A percentile compares a stretch with the other conserved stretches of the same genome.
phyloP scores from a whole-genome alignment of 2,797 vertebrate species.

The Enteromius trimaculatus region DNA sequence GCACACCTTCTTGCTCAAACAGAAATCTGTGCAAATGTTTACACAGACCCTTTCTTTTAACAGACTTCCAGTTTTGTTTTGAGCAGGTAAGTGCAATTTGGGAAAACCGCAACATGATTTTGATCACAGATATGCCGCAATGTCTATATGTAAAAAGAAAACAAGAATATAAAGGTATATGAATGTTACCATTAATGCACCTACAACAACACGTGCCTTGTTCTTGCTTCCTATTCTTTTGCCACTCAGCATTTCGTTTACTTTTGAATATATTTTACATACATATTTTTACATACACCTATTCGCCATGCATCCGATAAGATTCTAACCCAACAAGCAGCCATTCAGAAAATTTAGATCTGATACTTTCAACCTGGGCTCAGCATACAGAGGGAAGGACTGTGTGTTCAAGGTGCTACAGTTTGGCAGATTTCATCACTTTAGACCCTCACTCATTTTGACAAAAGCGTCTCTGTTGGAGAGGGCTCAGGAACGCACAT shows the following conservation, averaged over 20 bases:
- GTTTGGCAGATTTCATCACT: slow-evolving; percentile 21
- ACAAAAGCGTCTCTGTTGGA: slow-evolving; percentile 70
- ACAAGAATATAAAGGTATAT: slow-evolving; percentile 13
- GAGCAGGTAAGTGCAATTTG: slow-evolving; percentile 19
- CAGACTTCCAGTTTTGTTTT: slow-evolving; percentile 47
- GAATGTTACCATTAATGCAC: slow-evolving; percentile 7
- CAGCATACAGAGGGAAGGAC: background rate
- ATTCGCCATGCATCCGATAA: background rate
- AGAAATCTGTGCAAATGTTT: slow-evolving; percentile 56
- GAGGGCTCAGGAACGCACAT: slow-evolving; percentile 37
- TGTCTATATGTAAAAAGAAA: background rate
- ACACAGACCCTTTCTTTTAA: slow-evolving; percentile 45
- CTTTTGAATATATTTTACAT: background rate
- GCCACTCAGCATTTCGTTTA: background rate
- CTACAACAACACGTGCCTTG: background rate
- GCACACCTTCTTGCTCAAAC: slow-evolving; percentile 63
- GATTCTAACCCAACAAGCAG: background rate
- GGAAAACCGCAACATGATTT: slow-evolving; percentile 30
- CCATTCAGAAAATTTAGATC: background rate
- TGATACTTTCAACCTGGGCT: slow-evolving; percentile 1
- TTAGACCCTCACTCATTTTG: slow-evolving; percentile 26
- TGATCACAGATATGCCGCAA: slow-evolving; percentile 15
- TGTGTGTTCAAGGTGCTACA: slow-evolving; percentile 7
- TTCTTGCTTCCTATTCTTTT: background rate
- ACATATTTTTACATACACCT: background rate